Percentiles rank a stretch among this genome's conserved stretches.
phyloP scores from a whole-genome alignment of 2,797 vertebrate genomes.

The Rhodeus uyekii region DNA sequence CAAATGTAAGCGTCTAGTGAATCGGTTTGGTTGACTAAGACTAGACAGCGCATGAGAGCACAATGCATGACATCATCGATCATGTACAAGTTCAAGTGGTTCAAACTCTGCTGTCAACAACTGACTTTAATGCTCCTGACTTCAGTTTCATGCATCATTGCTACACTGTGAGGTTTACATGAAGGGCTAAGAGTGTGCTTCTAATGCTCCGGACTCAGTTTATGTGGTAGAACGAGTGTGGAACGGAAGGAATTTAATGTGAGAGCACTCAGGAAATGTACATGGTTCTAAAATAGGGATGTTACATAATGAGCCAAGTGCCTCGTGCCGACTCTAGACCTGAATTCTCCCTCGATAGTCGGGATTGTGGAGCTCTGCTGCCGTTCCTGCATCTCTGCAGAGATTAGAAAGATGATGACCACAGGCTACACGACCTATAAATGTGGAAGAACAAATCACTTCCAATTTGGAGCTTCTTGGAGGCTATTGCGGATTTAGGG shows the following conservation, averaged over 20 bases:
- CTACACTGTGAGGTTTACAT: not conserved
- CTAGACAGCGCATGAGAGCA: not conserved
- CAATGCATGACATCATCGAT: not conserved
- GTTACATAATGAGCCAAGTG: slow-evolving; percentile 70
- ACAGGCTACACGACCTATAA: slow-evolving; percentile 29
- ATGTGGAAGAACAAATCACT: slow-evolving; percentile 35
- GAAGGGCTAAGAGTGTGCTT: not conserved
- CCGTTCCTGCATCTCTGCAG: not conserved
- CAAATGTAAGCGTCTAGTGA: not conserved
- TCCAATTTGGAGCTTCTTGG: slow-evolving; percentile 37
- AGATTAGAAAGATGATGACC: slow-evolving; percentile 2
- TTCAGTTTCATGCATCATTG: slow-evolving; percentile 20
- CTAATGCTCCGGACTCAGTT: slow-evolving; percentile 18
- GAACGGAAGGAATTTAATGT: slow-evolving; percentile 59
- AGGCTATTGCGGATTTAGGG: slow-evolving; percentile 7
- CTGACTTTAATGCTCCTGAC: slow-evolving; percentile 39
- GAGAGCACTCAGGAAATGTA: slow-evolving; percentile 73
- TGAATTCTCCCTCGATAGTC: slow-evolving; percentile 43
- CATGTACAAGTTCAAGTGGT: not conserved
- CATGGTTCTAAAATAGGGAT: slow-evolving; percentile 74
- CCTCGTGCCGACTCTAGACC: slow-evolving; percentile 54
- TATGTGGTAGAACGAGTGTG: slow-evolving; percentile 38
- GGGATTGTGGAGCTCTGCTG: slow-evolving; percentile 21
- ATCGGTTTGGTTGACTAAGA: not conserved
- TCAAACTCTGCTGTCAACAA: slow-evolving; percentile 7